Base-by-base conservation (phyloP, 2,113 vertebrate species). In the Sciurus niger region DNA sequence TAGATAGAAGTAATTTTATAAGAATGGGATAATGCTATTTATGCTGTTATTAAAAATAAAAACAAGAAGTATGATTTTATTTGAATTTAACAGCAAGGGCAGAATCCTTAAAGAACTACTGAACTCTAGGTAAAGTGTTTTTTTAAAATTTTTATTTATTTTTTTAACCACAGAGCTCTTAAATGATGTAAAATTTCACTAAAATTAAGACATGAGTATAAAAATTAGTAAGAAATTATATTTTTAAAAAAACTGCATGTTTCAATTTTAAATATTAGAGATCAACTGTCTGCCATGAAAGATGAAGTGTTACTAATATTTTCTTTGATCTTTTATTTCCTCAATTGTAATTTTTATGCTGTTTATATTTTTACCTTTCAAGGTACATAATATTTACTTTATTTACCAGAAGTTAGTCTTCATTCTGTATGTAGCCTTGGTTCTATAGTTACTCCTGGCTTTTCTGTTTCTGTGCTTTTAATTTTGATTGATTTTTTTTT, bases 241-340 rank as follows among this genome's bases (percentile, higher is more conserved):
- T 93, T 86, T 95, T 70, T 5, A 4, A 76, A 94, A 82, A 94
- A 73, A 46, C 14, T 67, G 37, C 34, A 6, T 77, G 48, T 58
- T 94, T 90, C 65, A 63, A 63, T 63, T 96, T 90, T 86, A 72
- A 48, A 32, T 92, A 25, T 51, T 82, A 46, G 46, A 63, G 9
- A 73, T 37, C 63, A 78, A 80, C 40, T 85, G 8, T 89, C 20
- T 76, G 25, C 65, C 22, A 0, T 79, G 74, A 94, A 79, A 77
- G 25, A 58, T 90, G 65, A 65, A 53, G 12, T 80, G 20, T 89
- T 86, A 32, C 16, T 89, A 55, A 37, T 84, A 78, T 6, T 37
- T 87, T 55, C 1, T 93, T 4, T 65, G 32, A n/a, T 80, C 18
- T 77, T 53, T 65, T 92, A 10, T 87, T 91, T 58, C 63, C 58